These are phyloP conservation scores for Pithys albifrons DNA, from an alignment of 2,113 vertebrate species.

Conservation along the genomic window DNA sequence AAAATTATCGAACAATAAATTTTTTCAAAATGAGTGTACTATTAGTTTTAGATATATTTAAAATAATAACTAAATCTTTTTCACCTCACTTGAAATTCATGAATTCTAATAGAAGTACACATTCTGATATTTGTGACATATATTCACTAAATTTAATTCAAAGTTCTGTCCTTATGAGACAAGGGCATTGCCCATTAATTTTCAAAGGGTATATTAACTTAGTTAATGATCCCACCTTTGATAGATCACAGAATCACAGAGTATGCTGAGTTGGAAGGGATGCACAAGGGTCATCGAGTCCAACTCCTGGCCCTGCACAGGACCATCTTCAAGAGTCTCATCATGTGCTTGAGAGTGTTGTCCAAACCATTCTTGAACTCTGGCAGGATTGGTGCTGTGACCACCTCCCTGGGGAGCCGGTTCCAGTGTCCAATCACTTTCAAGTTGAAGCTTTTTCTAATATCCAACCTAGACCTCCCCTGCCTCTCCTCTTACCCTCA, in stretches of 20 bases:
- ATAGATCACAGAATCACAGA: not conserved
- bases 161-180: not conserved
- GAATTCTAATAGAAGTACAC: not conserved
- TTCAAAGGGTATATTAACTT: constrained; percentile 8
- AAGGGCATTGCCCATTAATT: not conserved
- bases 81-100: not conserved
- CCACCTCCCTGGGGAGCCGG: not conserved
- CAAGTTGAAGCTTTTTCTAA: not conserved
- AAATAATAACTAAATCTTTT: not conserved
- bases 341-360: not conserved
- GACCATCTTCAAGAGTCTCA: not conserved
- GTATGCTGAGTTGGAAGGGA: not conserved
- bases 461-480: not conserved
- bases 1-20: not conserved
- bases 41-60: not conserved
- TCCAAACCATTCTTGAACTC: not conserved
- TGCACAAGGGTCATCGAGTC: not conserved
- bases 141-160: not conserved
- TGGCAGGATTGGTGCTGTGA: not conserved
- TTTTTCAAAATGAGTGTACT: not conserved
- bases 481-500: not conserved
- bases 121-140: not conserved
- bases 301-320: not conserved
- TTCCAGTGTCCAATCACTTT: not conserved
- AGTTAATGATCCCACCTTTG: not conserved